phyloP scores from a whole-genome alignment of 2,113 vertebrate species.

The Indicator maculatus region DNA sequence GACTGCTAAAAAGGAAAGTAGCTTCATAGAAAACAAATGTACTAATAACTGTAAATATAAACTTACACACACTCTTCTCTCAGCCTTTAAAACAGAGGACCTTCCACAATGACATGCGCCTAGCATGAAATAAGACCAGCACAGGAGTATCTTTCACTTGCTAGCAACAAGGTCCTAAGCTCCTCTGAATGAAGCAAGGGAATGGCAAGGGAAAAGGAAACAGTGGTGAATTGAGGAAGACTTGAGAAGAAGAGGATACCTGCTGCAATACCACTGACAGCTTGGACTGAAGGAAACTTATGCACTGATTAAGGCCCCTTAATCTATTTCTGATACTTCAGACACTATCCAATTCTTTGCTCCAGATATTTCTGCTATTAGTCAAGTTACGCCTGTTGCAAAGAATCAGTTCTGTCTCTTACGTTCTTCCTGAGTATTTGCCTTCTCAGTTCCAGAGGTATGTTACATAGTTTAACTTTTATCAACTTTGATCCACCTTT shows the following conservation, averaged over 20 bases:
- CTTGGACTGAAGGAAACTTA: background rate
- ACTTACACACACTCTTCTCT: background rate
- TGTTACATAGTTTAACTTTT: background rate
- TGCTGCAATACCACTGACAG: background rate
- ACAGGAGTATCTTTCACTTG: background rate
- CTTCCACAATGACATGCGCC: background rate
- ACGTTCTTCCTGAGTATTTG: background rate
- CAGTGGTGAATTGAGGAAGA: background rate
- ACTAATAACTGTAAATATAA: background rate
- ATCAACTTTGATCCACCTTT: background rate
- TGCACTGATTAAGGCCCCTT: fast-evolving
- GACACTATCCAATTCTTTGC: background rate
- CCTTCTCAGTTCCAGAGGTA: background rate
- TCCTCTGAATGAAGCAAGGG: background rate
- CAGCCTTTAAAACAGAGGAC: background rate
- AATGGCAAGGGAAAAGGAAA: background rate
- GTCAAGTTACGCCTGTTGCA: background rate
- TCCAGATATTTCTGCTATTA: background rate
- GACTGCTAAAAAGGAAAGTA: background rate
- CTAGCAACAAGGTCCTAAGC: background rate
- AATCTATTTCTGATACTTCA: background rate
- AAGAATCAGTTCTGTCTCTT: background rate
- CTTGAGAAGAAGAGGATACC: background rate
- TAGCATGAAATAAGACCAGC: fast-evolving
- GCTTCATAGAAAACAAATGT: background rate